These are phyloP conservation scores for Nebria ingens DNA, from an alignment of 1,140 invertebrate genomes.

Conservation along the genomic window DNA sequence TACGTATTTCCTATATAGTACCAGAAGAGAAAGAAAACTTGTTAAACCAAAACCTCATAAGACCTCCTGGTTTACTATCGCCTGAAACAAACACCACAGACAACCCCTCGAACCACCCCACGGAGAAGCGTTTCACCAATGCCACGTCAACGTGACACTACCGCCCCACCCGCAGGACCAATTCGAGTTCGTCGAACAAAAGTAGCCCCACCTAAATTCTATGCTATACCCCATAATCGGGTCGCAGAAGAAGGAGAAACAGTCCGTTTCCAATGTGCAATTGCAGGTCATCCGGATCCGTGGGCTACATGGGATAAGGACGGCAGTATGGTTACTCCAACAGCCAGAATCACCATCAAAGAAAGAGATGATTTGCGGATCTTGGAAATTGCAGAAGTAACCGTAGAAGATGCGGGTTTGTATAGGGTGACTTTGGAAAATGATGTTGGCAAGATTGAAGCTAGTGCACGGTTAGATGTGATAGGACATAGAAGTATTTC, in stretches of 20 bases:
- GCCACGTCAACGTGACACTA: conserved; percentile 19
- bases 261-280: conserved; percentile 66
- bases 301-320: conserved; percentile 77
- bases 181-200: conserved; percentile 14
- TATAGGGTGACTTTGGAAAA: conserved; percentile 75
- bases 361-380: conserved; percentile 66
- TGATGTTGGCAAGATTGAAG: conserved; percentile 68
- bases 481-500: conserved; percentile 45
- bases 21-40: conserved; percentile 71
- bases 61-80: conserved; percentile 53
- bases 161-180: conserved; percentile 20
- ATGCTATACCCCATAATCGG: conserved; percentile 75
- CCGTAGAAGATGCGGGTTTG: conserved; percentile 64
- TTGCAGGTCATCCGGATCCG: conserved; percentile 63
- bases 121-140: conserved; percentile 53
- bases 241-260: conserved; percentile 74
- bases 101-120: conserved; percentile 59
- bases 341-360: conserved; percentile 52
- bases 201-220: conserved; percentile 63
- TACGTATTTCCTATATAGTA: conserved; percentile 38
- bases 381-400: conserved; percentile 68
- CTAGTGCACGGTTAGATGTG: conserved; percentile 68
- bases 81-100: conserved; percentile 57
- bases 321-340: conserved; percentile 49
- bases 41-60: conserved; percentile 51